Conservation (phyloP, 2,797 vertebrate species). For the Poeciliopsis gracilis region DNA sequence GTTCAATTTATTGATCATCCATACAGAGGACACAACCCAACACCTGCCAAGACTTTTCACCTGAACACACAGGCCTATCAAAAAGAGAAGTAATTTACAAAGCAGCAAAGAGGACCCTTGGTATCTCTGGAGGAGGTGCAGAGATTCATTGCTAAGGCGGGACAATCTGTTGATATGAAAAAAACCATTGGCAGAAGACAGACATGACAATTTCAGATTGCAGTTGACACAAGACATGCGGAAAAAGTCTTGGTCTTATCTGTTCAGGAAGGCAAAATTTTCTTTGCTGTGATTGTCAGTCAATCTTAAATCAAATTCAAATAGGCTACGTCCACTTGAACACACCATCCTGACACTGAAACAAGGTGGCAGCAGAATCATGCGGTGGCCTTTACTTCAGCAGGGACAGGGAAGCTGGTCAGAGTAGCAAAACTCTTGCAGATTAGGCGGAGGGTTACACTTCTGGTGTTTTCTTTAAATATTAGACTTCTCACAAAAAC, state of each 20-base stretch:
- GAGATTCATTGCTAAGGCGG: background rate
- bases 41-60: background rate
- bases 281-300: background rate
- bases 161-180: background rate
- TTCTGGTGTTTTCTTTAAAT: background rate
- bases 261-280: no score
- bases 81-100: background rate
- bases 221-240: background rate
- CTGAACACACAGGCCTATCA: background rate
- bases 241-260: no score
- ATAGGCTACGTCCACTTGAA: background rate
- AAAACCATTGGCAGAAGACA: background rate
- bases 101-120: background rate
- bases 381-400: background rate
- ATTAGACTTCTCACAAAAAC: background rate
- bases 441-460: background rate
- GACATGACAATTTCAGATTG: background rate
- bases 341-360: background rate
- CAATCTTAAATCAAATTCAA: background rate
- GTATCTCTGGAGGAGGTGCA: background rate
- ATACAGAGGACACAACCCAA: background rate
- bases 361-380: background rate
- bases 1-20: background rate
- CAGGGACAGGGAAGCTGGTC: background rate
- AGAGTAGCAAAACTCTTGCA: background rate